Percentiles rank a stretch among this genome's conserved stretches.
These are phyloP conservation scores for Oreamnos americanus DNA, from an alignment of 2,113 vertebrate species.

Conservation along the genomic window DNA sequence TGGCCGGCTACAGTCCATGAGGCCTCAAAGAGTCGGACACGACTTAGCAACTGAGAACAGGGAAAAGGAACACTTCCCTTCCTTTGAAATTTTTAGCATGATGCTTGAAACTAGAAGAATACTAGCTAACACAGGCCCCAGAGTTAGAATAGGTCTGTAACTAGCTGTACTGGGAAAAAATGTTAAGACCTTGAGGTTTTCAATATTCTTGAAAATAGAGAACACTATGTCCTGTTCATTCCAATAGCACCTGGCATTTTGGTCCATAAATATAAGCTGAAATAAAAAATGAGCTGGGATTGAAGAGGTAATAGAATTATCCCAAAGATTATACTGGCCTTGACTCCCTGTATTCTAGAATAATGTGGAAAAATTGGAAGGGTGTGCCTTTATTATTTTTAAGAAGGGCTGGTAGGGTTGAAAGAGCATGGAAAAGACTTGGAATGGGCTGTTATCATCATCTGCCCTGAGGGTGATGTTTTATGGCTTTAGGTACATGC, in stretches of 20 bases:
- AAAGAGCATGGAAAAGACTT: not conserved
- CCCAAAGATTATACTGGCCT: not conserved
- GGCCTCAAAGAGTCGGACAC: not conserved
- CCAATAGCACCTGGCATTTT: not conserved
- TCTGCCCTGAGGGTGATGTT: not conserved
- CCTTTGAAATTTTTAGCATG: not conserved
- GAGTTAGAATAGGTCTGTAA: not conserved
- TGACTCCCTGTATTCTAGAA: not conserved
- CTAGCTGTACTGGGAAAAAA: not conserved
- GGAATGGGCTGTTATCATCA: not conserved
- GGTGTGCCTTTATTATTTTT: not conserved
- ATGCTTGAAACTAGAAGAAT: not conserved
- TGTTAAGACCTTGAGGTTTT: not conserved
- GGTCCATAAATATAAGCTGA: not conserved
- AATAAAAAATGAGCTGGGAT: slow-evolving; percentile 5
- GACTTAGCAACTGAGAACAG: not conserved
- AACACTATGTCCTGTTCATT: not conserved
- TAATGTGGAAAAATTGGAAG: not conserved
- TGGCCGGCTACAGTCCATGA: not conserved
- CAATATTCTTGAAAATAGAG: not conserved
- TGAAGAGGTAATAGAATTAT: not conserved
- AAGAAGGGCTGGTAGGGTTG: not conserved
- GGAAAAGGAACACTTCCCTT: not conserved
- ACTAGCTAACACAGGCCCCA: not conserved
- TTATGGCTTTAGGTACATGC: not conserved